A percentile compares a stretch with the other conserved stretches of the same genome.
phyloP scores from a whole-genome alignment of 2,797 vertebrate species.

The Sebastes minor region DNA sequence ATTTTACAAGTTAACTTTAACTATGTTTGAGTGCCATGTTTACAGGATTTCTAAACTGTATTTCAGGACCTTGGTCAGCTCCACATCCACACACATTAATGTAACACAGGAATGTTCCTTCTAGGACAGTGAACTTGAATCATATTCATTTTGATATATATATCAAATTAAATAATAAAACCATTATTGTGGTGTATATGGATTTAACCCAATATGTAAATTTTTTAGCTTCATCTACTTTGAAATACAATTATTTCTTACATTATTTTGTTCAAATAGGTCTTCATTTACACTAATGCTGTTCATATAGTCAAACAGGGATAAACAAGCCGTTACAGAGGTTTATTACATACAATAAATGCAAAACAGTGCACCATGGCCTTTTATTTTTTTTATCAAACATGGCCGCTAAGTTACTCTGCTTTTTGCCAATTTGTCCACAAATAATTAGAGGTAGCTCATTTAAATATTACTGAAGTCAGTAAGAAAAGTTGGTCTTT shows the following conservation, averaged over 20 bases:
- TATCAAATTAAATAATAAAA: not conserved
- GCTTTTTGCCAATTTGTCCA: not conserved
- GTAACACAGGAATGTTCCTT: not conserved
- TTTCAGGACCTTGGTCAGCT: constrained; percentile 55
- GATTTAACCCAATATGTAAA: fast-evolving
- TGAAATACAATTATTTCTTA: not conserved
- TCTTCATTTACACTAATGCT: not conserved
- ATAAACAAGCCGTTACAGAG: not conserved
- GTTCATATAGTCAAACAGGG: not conserved
- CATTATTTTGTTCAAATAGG: not conserved
- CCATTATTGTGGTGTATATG: not conserved
- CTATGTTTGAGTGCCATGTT: not conserved
- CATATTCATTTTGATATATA: not conserved
- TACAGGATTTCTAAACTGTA: not conserved
- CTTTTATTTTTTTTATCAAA: constrained; percentile 10
- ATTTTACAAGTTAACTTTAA: constrained; percentile 34
- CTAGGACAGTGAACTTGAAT: not conserved
- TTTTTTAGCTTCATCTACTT: not conserved
- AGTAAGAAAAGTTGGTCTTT: not conserved
- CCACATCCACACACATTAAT: not conserved
- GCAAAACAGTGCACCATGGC: not conserved
- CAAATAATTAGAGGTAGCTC: constrained; percentile 9
- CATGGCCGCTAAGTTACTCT: not conserved
- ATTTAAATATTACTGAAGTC: not conserved
- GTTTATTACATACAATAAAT: constrained; percentile 38